These are phyloP conservation scores for Ochlodes sylvanus DNA, from an alignment of 2,888 invertebrate species.

Conservation along the genomic window DNA sequence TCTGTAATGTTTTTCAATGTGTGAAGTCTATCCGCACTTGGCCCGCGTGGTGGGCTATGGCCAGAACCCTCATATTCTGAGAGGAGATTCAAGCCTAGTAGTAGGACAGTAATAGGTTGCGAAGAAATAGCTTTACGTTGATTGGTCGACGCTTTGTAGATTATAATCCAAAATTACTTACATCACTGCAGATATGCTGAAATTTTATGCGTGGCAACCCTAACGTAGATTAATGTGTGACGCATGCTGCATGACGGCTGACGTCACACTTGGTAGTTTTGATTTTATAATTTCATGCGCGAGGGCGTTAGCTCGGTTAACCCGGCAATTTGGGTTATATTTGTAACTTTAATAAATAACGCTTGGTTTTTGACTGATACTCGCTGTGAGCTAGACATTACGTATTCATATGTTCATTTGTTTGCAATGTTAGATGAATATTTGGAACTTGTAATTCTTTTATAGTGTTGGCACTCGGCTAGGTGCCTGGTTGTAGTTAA, in stretches of 20 bases:
- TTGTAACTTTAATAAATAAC: conserved; percentile 38
- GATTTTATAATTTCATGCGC: conserved; percentile 49
- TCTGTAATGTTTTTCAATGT: too few species aligned
- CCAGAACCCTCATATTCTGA: too few species aligned
- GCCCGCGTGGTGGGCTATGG: too few species aligned
- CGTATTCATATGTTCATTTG: conserved; percentile 32
- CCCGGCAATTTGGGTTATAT: conserved; percentile 51
- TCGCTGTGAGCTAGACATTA: conserved; percentile 24
- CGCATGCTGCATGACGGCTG: conserved; percentile 52
- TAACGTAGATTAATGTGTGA: conserved; percentile 68
- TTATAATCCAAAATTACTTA: not conserved
- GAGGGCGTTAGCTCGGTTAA: conserved; percentile 49
- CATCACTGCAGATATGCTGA: not conserved
- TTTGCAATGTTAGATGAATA: conserved; percentile 15
- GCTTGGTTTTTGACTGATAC: conserved; percentile 29
- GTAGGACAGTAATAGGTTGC: too few species aligned
- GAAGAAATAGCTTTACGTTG: too few species aligned
- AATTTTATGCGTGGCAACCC: conserved; percentile 3
- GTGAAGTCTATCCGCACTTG: too few species aligned
- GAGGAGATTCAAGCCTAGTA: too few species aligned
- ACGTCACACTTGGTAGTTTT: conserved; percentile 54
- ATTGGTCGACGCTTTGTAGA: not conserved
- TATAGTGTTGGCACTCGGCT: not conserved
- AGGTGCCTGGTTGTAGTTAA: too few species aligned
- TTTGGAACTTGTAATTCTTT: conserved; percentile 2